Evolutionary conservation across 2,113 vertebrate species (phyloP).

Genomic region (Rhinogobius similis): DNA sequence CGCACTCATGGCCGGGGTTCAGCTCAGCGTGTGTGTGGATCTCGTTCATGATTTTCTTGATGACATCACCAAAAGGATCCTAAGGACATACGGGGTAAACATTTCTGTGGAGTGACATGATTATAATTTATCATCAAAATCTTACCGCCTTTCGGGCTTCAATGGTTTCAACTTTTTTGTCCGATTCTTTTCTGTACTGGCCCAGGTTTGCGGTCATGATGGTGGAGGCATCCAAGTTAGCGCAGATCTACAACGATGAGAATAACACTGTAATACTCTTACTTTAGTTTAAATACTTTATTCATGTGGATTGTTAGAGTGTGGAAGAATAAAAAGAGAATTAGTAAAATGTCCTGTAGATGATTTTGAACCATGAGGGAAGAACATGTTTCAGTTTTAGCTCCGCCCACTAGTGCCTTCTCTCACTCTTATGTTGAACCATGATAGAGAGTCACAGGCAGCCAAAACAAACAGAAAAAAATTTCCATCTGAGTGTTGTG

Average conservation of each 20-base stretch:
- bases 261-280: neutral
- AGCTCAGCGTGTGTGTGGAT: conserved; percentile 85
- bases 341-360: too few species aligned
- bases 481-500: too few species aligned
- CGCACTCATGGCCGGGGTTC: conserved; percentile 81
- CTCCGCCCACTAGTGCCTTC: too few species aligned
- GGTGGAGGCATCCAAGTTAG: conserved; percentile 88
- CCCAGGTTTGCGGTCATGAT: conserved; percentile 85
- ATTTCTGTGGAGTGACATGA: too few species aligned
- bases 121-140: neutral
- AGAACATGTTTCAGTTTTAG: too few species aligned
- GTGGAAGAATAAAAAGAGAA: neutral
- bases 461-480: too few species aligned
- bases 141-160: conserved; percentile 83
- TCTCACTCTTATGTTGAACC: too few species aligned
- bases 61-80: conserved; percentile 91
- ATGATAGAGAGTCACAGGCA: too few species aligned
- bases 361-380: too few species aligned
- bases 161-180: conserved; percentile 80
- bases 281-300: neutral
- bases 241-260: conserved; percentile 38
- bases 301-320: neutral
- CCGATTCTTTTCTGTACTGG: conserved; percentile 79
- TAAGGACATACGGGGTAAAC: conserved; percentile 47
- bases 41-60: conserved; percentile 86